Evolutionary conservation across 2,888 invertebrate genomes (phyloP), one percentile per base, ranked within the genome.

Genomic region (Petrolisthes manimaculis): DNA sequence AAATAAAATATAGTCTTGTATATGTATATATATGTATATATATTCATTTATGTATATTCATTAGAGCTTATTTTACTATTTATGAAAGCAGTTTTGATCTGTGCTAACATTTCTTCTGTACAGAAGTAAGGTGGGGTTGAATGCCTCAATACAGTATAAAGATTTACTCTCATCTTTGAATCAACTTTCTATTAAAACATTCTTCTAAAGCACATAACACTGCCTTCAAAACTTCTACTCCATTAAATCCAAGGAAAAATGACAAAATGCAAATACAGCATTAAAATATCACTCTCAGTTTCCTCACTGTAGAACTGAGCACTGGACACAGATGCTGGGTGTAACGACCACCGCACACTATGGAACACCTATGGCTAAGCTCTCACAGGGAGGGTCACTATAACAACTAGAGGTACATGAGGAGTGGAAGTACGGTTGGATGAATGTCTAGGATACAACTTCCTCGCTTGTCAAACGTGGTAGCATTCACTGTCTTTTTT

Each of bases 361-460:
- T 80, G 55, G 56, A 88, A 84, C 81, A 81, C 80, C 84, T 84
- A 88, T 54, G 12, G 53, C 71, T 71, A 71, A 84, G 51, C 74
- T 56, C 51, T 75, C 69, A 84, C 84, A 81, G 71, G 71, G 18
- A 71, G 71, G 21, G 71, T 14, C 21, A 71, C 71, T 71, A 71
- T n/a, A 81, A 84, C 69, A 56, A 88, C 84, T 88, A 84, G 79
- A 77, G 80, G 84, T 84, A 88, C 80, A 74, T 71, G 71, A 84
- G 84, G 56, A 61, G 51, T 88, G 88, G 88, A 88, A 84, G 88
- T 88, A 84, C 84, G 71, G 37, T 71, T 71, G 71, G 71, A 71
- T 71, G 74, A 75, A 84, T 37, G 74, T 24, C 56, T 75, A 37
- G 83, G 74, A 75, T 84, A 75, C 55, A 74, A 74, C 18, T 75